Conservation (phyloP, 2,113 vertebrate genomes). For the Spea multiplicata region DNA sequence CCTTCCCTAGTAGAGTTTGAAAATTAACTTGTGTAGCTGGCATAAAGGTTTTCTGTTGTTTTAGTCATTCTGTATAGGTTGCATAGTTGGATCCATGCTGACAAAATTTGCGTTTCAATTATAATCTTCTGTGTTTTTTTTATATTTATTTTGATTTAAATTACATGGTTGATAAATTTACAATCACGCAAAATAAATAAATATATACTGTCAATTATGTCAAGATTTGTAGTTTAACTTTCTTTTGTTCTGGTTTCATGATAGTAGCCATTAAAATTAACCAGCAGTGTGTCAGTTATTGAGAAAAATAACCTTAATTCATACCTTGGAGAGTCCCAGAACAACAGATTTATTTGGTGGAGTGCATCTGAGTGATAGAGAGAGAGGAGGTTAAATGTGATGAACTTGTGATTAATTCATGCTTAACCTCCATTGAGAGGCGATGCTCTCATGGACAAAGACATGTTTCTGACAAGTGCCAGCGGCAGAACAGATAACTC, state of each 20-base stretch:
- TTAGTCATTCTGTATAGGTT: not conserved
- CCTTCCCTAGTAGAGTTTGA: too few species aligned
- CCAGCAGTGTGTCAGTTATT: slow-evolving; percentile 38
- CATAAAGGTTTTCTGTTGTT: too few species aligned
- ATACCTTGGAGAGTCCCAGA: slow-evolving; percentile 43
- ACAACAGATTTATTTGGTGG: slow-evolving; percentile 34
- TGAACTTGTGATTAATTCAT: slow-evolving; percentile 49
- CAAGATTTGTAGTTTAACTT: not conserved
- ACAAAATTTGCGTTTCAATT: too few species aligned
- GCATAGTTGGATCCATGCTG: not conserved
- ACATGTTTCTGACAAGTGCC: slow-evolving; percentile 47
- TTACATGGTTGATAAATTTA: not conserved
- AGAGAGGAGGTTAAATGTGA: slow-evolving; percentile 47
- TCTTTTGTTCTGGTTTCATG: not conserved
- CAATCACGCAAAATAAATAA: not conserved
- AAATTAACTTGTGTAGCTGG: too few species aligned
- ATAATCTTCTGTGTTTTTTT: too few species aligned
- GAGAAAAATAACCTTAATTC: slow-evolving; percentile 36
- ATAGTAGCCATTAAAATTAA: slow-evolving; percentile 7
- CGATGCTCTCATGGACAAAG: slow-evolving; percentile 46
- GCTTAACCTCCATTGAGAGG: slow-evolving; percentile 49
- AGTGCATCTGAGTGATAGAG: slow-evolving; percentile 41
- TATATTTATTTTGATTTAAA: too few species aligned
- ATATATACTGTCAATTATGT: not conserved
- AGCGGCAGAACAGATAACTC: slow-evolving; percentile 47